Evolutionary conservation across 2,888 invertebrate species (phyloP).

Genomic region (Monopis laevigella): DNA sequence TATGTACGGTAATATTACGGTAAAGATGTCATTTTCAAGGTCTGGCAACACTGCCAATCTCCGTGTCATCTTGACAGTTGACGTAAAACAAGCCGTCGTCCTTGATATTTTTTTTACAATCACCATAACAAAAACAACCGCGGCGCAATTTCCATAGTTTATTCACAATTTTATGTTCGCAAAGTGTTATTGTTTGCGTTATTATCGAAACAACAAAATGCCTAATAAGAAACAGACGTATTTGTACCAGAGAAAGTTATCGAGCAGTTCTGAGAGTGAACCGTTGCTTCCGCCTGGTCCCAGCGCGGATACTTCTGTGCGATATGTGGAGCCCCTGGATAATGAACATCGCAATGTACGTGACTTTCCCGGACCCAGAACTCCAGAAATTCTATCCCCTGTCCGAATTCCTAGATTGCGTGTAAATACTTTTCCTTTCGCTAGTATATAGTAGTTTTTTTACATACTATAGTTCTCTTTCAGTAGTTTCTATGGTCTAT

Average conservation of each 20-base stretch:
- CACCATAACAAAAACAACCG: background rate
- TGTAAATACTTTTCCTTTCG: too few species aligned
- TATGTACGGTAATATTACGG: too few species aligned
- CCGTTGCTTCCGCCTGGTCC: slow-evolving; percentile 5
- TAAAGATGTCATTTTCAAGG: too few species aligned
- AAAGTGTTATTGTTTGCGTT: background rate
- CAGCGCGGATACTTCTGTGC: background rate
- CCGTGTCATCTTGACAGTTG: background rate
- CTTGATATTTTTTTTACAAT: too few species aligned
- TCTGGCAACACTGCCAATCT: too few species aligned
- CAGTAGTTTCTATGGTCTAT: too few species aligned
- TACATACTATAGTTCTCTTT: too few species aligned
- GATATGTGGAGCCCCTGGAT: background rate
- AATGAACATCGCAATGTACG: background rate
- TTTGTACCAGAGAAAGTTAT: background rate
- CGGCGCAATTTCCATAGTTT: too few species aligned
- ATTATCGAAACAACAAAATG: background rate
- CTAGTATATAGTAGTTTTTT: too few species aligned
- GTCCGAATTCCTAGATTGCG: too few species aligned
- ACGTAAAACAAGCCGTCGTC: slow-evolving; percentile 1
- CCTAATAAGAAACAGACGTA: background rate
- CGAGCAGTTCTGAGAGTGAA: slow-evolving; percentile 12
- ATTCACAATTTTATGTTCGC: background rate
- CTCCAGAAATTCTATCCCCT: too few species aligned
- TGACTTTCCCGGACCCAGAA: too few species aligned